A percentile compares a stretch with the other conserved stretches of the same genome.
These are phyloP conservation scores for Luscinia luscinia DNA, from an alignment of 2,797 vertebrate species.

Conservation along the genomic window DNA sequence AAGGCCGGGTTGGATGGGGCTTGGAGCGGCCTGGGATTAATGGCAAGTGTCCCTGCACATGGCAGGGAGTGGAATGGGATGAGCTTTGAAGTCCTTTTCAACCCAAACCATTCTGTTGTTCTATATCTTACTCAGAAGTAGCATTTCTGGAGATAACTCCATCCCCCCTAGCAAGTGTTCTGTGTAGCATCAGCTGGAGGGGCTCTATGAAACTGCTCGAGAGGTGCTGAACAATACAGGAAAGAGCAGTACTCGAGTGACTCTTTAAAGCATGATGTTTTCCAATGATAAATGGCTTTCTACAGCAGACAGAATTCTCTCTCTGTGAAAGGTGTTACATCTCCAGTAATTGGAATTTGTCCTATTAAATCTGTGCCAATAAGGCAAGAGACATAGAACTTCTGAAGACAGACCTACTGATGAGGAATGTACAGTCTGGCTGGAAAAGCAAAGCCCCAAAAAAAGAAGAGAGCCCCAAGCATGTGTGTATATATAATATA, in stretches of 20 bases:
- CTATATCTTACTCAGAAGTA: background rate
- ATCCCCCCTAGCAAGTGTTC: background rate
- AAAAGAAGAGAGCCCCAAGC: background rate
- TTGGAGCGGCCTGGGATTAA: background rate
- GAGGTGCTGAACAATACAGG: background rate
- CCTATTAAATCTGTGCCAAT: background rate
- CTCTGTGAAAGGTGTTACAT: background rate
- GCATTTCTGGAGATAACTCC: background rate
- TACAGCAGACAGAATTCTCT: background rate
- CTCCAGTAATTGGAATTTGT: background rate
- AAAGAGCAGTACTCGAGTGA: background rate
- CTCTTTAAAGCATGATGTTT: background rate
- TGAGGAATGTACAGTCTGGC: background rate
- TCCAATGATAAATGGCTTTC: background rate
- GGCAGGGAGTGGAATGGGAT: background rate
- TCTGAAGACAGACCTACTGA: background rate
- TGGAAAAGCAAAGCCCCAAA: background rate
- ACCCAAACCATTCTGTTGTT: background rate
- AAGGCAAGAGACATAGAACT: background rate
- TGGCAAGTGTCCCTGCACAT: background rate
- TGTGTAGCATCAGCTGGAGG: background rate
- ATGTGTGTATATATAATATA: background rate
- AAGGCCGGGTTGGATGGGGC: background rate
- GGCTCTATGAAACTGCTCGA: background rate
- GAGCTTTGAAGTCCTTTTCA: background rate